Conservation (phyloP, 2,797 vertebrate genomes). For the Peromyscus attwateri region DNA sequence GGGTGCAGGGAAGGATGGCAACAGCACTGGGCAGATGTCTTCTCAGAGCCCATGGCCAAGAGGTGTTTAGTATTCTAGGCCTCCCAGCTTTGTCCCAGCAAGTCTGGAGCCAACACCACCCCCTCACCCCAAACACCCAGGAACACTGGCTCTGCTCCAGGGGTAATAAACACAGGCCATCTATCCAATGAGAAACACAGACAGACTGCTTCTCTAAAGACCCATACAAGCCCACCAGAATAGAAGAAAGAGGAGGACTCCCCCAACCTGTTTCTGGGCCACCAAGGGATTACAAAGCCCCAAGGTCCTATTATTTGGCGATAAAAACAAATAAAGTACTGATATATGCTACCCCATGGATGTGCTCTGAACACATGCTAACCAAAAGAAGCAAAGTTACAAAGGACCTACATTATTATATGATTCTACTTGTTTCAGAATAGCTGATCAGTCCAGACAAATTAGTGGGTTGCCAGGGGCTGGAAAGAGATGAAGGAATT, state of each 20-base stretch:
- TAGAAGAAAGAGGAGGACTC: not conserved
- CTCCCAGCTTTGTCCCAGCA: constrained; percentile 70
- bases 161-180: constrained; percentile 63
- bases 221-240: constrained; percentile 38
- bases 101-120: constrained; percentile 69
- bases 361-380: constrained; percentile 30
- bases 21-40: constrained; percentile 63
- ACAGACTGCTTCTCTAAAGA: constrained; percentile 45
- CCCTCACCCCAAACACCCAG: constrained; percentile 42
- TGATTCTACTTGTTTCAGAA: constrained; percentile 42
- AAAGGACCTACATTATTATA: not conserved
- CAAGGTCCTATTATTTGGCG: constrained; percentile 33
- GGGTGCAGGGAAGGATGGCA: constrained; percentile 33
- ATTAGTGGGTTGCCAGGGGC: constrained; percentile 32
- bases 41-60: constrained; percentile 66
- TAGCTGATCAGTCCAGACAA: constrained; percentile 27
- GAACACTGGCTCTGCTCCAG: constrained; percentile 70
- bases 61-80: constrained; percentile 73
- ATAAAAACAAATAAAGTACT: constrained; percentile 58
- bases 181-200: constrained; percentile 45
- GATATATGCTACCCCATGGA: not conserved
- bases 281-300: constrained; percentile 36
- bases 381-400: constrained; percentile 48
- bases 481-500: not conserved
- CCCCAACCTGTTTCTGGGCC: not conserved